phyloP scores from a whole-genome alignment of 1,140 invertebrate species.

The Daktulosphaira vitifoliae region DNA sequence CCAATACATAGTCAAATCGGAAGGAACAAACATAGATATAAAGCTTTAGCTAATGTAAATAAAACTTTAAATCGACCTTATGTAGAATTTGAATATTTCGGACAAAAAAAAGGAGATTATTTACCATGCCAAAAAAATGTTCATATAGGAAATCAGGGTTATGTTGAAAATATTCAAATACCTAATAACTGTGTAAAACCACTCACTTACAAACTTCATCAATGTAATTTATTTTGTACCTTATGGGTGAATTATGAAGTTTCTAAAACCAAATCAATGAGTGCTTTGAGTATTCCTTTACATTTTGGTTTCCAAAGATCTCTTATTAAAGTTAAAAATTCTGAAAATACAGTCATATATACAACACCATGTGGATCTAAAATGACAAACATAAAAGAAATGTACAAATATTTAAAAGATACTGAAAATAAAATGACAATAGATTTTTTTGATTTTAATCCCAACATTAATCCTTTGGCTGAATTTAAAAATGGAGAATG shows the following conservation, averaged over 20 bases:
- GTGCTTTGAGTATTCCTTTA: constrained; percentile 74
- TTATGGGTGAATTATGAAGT: constrained; percentile 45
- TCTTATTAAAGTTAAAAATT: rapidly evolving
- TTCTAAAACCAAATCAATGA: constrained; percentile 61
- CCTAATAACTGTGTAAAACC: neutral
- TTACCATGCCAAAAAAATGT: too few relatives aligned
- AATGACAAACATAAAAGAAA: constrained; percentile 67
- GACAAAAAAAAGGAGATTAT: too few relatives aligned
- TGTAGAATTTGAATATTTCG: too few relatives aligned
- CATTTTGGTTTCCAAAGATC: constrained; percentile 72
- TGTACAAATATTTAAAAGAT: constrained; percentile 63
- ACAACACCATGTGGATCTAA: constrained; percentile 75
- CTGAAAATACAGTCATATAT: constrained; percentile 55
- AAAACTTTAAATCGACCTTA: too few relatives aligned
- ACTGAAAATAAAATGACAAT: constrained; percentile 68
- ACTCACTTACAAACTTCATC: neutral
- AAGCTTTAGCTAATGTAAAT: too few relatives aligned
- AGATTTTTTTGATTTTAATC: constrained; percentile 82
- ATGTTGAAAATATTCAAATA: neutral
- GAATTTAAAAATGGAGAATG: constrained; percentile 51
- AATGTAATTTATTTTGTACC: constrained; percentile 50
- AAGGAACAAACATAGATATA: too few relatives aligned
- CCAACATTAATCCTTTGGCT: constrained; percentile 64
- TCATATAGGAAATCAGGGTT: too few relatives aligned
- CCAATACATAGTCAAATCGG: too few relatives aligned